A percentile compares a stretch with the other conserved stretches of the same genome.
phyloP scores from a whole-genome alignment of 2,797 vertebrate genomes.

The Apogon hyalosoma region DNA sequence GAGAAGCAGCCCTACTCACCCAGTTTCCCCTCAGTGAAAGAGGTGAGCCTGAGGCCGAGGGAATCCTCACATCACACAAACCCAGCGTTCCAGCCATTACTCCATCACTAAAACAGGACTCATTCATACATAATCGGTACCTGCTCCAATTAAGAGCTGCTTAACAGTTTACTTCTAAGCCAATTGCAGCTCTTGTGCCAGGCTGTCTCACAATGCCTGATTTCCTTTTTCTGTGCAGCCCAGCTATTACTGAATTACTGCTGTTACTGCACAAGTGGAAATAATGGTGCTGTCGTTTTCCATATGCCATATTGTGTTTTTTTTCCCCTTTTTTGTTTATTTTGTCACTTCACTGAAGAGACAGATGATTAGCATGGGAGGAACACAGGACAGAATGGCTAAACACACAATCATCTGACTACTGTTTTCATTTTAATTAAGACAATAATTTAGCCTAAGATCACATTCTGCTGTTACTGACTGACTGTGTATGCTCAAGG shows the following conservation, averaged over 20 bases:
- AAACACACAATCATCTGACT: slow-evolving; percentile 17
- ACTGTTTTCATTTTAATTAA: slow-evolving; percentile 11
- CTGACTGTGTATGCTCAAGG: neutral
- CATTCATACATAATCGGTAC: slow-evolving; percentile 46
- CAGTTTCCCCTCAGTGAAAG: slow-evolving; percentile 32
- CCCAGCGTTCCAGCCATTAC: slow-evolving; percentile 42
- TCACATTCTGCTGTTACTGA: neutral
- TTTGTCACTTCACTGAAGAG: slow-evolving; percentile 62
- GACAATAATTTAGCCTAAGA: slow-evolving; percentile 8
- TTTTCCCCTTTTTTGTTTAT: too few species aligned
- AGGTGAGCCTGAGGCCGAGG: slow-evolving; percentile 63
- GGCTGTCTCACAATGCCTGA: neutral
- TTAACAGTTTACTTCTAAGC: slow-evolving; percentile 19
- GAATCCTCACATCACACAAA: slow-evolving; percentile 61
- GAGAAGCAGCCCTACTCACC: slow-evolving; percentile 37
- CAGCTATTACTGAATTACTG: slow-evolving; percentile 44
- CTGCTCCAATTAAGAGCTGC: slow-evolving; percentile 47
- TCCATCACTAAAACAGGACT: slow-evolving; percentile 47
- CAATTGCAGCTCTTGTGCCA: slow-evolving; percentile 33
- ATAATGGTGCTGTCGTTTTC: slow-evolving; percentile 55
- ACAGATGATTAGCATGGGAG: slow-evolving; percentile 25
- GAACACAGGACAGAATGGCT: slow-evolving; percentile 5
- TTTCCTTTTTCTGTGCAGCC: slow-evolving; percentile 28
- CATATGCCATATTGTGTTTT: slow-evolving; percentile 17
- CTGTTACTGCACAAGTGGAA: slow-evolving; percentile 41